Percentiles rank a stretch among this genome's conserved stretches.
Conservation (phyloP, 2,888 invertebrate species). For the Temnothorax unifasciatus region DNA sequence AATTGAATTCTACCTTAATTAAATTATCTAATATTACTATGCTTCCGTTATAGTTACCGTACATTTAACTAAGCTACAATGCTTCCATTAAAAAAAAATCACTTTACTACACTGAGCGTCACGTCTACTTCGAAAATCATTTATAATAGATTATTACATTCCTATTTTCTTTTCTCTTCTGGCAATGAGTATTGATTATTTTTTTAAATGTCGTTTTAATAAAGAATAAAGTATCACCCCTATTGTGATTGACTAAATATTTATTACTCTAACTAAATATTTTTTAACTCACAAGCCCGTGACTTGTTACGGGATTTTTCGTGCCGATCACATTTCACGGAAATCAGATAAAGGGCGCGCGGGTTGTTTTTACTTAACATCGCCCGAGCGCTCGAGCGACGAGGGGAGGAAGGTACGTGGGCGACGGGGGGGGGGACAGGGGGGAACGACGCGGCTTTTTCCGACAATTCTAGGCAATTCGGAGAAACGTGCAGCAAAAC, state of each 20-base stretch:
- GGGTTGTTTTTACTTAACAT: slow-evolving; percentile 7
- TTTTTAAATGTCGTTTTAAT: background rate
- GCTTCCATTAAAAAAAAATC: background rate
- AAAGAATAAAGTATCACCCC: too few relatives aligned
- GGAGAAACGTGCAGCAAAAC: background rate
- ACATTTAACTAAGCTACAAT: background rate
- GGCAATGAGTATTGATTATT: background rate
- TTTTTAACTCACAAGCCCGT: background rate
- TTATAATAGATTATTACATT: background rate
- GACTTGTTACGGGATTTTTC: slow-evolving; percentile 4
- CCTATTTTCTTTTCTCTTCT: background rate
- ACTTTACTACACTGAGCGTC: background rate
- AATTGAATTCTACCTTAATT: background rate
- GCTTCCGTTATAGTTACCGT: background rate
- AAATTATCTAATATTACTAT: background rate
- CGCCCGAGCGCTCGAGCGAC: background rate
- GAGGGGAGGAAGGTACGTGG: background rate
- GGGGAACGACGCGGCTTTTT: background rate
- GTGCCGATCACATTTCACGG: background rate
- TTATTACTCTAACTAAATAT: background rate
- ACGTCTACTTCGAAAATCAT: background rate
- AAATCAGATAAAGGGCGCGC: slow-evolving; percentile 22
- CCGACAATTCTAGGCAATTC: slow-evolving; percentile 6
- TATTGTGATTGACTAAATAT: background rate
- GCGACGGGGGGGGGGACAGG: background rate